phyloP scores from a whole-genome alignment of 30 jellyfish, hydroid and myxozoan genomes.

The Euphysa ruthae region DNA sequence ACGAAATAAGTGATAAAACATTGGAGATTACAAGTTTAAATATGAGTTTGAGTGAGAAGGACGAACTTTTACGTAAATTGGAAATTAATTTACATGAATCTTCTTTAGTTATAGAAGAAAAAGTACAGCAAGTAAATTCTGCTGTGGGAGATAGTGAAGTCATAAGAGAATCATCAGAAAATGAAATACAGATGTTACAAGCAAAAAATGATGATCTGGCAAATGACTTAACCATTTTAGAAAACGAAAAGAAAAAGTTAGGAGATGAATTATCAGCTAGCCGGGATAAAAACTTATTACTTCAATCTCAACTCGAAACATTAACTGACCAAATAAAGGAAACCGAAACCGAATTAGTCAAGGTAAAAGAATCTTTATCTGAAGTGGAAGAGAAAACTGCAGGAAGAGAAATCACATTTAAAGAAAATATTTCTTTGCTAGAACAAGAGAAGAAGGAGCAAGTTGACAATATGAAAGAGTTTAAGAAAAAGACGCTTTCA shows the following conservation, averaged over 20 bases:
- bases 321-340: too few relatives aligned
- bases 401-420: too few relatives aligned
- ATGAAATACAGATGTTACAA: background rate
- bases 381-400: too few relatives aligned
- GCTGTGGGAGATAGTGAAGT: background rate
- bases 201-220: conserved; percentile 1
- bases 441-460: conserved; percentile 23
- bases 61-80: background rate
- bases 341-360: too few relatives aligned
- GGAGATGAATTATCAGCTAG: background rate
- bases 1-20: conserved; percentile 1
- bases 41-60: background rate
- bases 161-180: background rate
- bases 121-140: too few relatives aligned
- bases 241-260: background rate
- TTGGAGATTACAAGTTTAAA: conserved; percentile 5
- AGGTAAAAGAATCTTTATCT: too few relatives aligned
- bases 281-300: background rate
- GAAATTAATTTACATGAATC: too few relatives aligned
- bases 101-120: too few relatives aligned
- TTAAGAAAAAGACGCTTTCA: conserved; percentile 11
- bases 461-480: conserved; percentile 12
- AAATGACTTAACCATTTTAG: background rate
- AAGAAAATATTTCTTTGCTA: background rate
- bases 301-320: too few relatives aligned